These are phyloP conservation scores for Ivindomyrus marchei DNA, from an alignment of 2,113 vertebrate genomes.

Conservation along the genomic window DNA sequence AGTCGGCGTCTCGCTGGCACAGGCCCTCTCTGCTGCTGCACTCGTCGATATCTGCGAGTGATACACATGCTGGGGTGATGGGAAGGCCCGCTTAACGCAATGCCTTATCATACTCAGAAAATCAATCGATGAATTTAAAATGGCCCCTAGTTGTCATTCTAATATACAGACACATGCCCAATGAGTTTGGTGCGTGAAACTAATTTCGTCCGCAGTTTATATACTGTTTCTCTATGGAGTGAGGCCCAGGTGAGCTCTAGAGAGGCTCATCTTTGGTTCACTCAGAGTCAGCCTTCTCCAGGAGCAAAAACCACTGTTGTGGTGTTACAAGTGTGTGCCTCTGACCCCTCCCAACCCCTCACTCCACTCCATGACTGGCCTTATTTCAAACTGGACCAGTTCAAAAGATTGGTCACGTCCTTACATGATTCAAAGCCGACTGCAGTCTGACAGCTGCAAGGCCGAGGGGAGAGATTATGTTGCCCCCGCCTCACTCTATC, in stretches of 20 bases:
- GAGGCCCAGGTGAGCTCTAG: background rate
- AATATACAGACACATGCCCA: background rate
- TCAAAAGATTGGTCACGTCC: conserved; percentile 13
- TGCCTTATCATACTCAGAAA: background rate
- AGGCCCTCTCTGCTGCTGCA: conserved; percentile 69
- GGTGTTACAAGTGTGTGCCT: background rate
- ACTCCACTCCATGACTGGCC: background rate
- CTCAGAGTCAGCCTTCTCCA: background rate
- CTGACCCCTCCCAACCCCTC: background rate
- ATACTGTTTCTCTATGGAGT: background rate
- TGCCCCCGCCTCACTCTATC: background rate
- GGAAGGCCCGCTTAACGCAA: background rate
- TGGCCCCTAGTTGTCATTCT: background rate
- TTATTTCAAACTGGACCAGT: background rate
- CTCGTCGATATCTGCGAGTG: conserved; percentile 68
- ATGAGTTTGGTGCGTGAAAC: background rate
- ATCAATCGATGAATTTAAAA: background rate
- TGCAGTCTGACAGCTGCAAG: background rate
- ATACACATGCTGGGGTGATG: background rate
- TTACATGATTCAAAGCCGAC: background rate
- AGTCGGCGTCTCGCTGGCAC: conserved; percentile 74
- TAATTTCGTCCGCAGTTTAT: background rate
- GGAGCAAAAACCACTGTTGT: background rate
- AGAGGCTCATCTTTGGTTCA: background rate
- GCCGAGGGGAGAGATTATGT: background rate